Evolutionary conservation across 2,113 vertebrate genomes (phyloP).

Genomic region (Himantopus leucocephalus): DNA sequence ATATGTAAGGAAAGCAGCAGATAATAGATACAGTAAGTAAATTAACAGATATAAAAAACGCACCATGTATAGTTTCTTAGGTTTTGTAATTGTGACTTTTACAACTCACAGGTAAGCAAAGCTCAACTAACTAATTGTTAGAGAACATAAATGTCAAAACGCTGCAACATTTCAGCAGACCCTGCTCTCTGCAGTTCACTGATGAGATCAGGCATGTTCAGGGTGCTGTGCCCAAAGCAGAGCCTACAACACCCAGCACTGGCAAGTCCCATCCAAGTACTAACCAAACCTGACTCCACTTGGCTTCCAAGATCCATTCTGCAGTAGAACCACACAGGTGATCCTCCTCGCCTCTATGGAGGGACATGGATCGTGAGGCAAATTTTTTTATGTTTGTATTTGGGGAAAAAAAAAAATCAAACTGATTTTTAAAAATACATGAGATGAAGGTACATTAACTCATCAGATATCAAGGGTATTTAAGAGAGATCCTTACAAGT

Average conservation of each 20-base stretch:
- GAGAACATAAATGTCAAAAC: neutral
- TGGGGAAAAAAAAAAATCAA: neutral
- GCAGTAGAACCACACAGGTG: neutral
- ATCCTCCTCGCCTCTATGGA: neutral
- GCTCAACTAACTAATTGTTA: neutral
- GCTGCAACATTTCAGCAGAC: neutral
- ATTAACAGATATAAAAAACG: fast-evolving
- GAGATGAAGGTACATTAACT: neutral
- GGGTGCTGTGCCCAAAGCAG: neutral
- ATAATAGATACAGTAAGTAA: neutral
- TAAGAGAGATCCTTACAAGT: neutral
- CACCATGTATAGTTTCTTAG: neutral
- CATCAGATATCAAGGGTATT: neutral
- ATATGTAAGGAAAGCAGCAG: neutral
- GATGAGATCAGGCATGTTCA: no score
- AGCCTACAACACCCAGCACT: neutral
- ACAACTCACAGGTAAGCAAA: neutral
- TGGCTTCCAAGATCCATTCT: neutral
- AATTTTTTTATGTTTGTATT: neutral
- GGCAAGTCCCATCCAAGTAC: neutral
- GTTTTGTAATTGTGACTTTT: neutral
- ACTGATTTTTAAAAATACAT: neutral
- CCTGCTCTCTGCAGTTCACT: neutral
- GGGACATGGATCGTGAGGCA: fast-evolving
- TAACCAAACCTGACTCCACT: neutral